Percentiles rank a stretch among this genome's conserved stretches.
Evolutionary conservation across 2,888 invertebrate genomes (phyloP).

Genomic region (Polyommatus iphigenia): DNA sequence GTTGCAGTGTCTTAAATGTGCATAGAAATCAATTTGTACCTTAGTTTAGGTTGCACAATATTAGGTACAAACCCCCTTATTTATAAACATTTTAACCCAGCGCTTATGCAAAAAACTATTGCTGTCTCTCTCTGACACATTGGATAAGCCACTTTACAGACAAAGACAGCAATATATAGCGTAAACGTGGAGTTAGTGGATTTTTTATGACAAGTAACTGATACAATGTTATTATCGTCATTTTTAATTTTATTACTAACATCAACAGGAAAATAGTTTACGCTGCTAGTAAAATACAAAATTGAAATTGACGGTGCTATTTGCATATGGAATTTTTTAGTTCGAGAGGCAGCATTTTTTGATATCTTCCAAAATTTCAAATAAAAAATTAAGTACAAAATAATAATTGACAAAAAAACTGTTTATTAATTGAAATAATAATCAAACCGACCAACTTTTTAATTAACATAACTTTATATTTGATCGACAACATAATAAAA

Average conservation of each 20-base stretch:
- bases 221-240: background rate
- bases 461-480: background rate
- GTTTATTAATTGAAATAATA: background rate
- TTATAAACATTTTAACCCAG: no score
- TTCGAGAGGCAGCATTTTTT: background rate
- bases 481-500: background rate
- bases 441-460: background rate
- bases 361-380: background rate
- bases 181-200: background rate
- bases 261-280: background rate
- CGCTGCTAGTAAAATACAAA: background rate
- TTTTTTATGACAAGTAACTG: background rate
- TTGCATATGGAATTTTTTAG: background rate
- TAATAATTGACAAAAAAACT: background rate
- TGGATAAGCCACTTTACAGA: no score
- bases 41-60: no score
- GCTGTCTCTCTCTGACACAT: no score
- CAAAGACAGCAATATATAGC: no score
- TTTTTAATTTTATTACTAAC: background rate
- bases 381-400: background rate
- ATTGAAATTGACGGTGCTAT: background rate
- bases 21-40: no score
- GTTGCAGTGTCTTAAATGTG: no score
- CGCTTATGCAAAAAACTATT: no score
- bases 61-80: no score